Evolutionary conservation across 2,888 invertebrate genomes (phyloP), one percentile per base, ranked within the genome.

Genomic region (Melinaea menophilus): DNA sequence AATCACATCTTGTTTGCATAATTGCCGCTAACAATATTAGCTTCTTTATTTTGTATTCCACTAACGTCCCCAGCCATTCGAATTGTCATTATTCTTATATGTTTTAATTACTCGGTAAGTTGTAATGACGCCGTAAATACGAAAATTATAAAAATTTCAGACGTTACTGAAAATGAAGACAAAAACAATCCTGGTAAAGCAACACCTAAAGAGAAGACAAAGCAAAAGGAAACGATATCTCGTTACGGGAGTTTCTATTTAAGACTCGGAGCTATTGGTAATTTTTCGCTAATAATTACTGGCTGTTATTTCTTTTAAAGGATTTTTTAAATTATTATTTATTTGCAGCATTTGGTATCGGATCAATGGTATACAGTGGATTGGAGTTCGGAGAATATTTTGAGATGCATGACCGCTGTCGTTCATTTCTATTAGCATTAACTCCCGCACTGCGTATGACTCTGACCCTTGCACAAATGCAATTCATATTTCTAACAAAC

Each of bases 401-500:
- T 74, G 95, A 96, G 77, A 87, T 94, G 75, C 92, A 92, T 61
- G 92, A 93, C 71, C 84, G 92, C 2, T 95, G 95, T 75, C 91
- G 92, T 48, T 93, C 93, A 68, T 86, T 94, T 3, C 84, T 93
- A 35, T 84, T 92, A 0, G 96, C 95, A n/a, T 91, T 97, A 59
- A 95, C 96, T 13, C 97, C 98, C 0, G 94, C 95, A 0, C 92
- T 95, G 31, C 93, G 97, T 61, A 95, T 97, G 92, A 85, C 95
- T 13, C 93, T 98, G 74, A 97, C 97, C 63, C 94, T 98, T 67
- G 93, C 95, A 55, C 98, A 98, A 88, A 95, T 98, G 90, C 97
- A 98, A 83, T 98, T 98, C 83, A 96, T 98, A 74, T 98, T 98
- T 81, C 92, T 98, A 51, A 97, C 97, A 77, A 96, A 96, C 71